Evolutionary conservation across 2,113 vertebrate species (phyloP).

Genomic region (Nycticebus coucang): DNA sequence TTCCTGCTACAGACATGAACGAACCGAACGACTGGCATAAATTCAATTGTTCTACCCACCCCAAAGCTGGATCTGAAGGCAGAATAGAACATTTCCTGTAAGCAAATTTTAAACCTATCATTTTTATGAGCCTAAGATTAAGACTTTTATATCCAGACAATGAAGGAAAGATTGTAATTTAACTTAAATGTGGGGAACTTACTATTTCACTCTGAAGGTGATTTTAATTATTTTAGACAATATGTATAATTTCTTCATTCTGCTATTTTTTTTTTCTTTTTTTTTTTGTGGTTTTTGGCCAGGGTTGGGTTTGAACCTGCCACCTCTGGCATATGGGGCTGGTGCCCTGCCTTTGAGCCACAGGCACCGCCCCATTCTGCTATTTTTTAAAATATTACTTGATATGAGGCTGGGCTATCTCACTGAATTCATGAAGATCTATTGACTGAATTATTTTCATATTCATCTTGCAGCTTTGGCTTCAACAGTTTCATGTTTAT

Average conservation of each 20-base stretch:
- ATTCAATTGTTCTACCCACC: background rate
- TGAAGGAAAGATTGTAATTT: background rate
- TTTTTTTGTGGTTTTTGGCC: too few species aligned
- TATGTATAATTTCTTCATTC: background rate
- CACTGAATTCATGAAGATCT: background rate
- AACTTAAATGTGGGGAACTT: background rate
- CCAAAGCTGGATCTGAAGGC: background rate
- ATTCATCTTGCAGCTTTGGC: background rate
- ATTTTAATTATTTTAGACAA: slow-evolving; percentile 13
- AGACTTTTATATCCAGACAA: background rate
- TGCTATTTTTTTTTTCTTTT: background rate
- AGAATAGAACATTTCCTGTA: background rate
- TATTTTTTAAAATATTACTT: slow-evolving; percentile 3
- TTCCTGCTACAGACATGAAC: background rate
- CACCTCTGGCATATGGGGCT: too few species aligned
- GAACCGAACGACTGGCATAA: background rate
- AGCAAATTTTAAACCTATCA: background rate
- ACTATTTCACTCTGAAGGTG: background rate
- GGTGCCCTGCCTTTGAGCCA: too few species aligned
- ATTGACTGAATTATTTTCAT: background rate
- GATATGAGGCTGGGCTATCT: background rate
- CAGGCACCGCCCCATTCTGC: too few species aligned
- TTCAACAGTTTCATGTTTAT: background rate
- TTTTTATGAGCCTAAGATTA: background rate
- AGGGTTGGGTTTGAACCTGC: too few species aligned